These are phyloP conservation scores for Harpegnathos saltator DNA, from an alignment of 1,140 invertebrate species.

Conservation along the genomic window DNA sequence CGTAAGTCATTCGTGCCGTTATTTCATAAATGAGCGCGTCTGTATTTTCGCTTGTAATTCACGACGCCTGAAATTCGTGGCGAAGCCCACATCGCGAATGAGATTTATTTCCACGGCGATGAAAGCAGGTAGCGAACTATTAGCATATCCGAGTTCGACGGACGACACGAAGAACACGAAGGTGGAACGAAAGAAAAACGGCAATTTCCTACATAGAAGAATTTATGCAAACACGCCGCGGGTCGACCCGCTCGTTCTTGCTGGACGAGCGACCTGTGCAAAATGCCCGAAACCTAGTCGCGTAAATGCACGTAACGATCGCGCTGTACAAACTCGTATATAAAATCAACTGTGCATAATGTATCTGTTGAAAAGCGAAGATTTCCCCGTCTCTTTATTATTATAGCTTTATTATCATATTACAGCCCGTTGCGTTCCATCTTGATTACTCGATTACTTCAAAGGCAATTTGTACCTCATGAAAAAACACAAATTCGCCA, in stretches of 20 bases:
- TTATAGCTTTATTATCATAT: neutral
- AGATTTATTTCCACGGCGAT: conserved; percentile 68
- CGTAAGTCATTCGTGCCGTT: neutral
- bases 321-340: neutral
- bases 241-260: conserved; percentile 31
- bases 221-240: conserved; percentile 65
- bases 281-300: conserved; percentile 51
- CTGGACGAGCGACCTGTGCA: conserved; percentile 42
- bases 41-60: conserved; percentile 46
- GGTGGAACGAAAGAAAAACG: conserved; percentile 63
- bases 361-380: conserved; percentile 33
- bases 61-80: conserved; percentile 13
- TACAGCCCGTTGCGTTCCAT: neutral
- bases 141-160: conserved; percentile 73
- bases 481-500: too few species aligned
- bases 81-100: conserved; percentile 8
- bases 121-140: conserved; percentile 62
- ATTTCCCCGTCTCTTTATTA: neutral
- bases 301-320: conserved; percentile 47
- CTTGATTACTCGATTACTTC: neutral
- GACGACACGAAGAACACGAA: conserved; percentile 69
- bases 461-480: conserved; percentile 27
- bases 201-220: conserved; percentile 72
- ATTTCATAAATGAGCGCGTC: neutral
- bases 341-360: conserved; percentile 40